These are phyloP conservation scores for Atractosteus spatula DNA, from an alignment of 2,113 vertebrate genomes.

Conservation along the genomic window DNA sequence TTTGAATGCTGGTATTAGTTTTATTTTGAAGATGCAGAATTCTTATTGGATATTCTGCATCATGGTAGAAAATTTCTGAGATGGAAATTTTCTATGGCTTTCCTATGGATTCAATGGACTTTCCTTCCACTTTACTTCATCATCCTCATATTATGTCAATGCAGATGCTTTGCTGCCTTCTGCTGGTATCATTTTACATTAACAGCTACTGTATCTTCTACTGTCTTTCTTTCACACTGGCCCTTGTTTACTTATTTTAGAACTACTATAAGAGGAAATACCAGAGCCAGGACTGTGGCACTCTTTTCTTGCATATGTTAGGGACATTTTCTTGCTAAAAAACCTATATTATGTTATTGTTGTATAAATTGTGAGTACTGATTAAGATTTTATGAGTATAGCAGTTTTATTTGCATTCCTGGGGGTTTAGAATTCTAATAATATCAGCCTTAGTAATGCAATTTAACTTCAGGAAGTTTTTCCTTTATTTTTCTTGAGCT, in stretches of 20 bases:
- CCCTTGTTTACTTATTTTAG: constrained; percentile 53
- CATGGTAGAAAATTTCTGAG: background rate
- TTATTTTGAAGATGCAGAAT: constrained; percentile 27
- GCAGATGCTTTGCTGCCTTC: constrained; percentile 67
- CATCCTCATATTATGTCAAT: constrained; percentile 38
- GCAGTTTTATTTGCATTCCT: too few relatives aligned
- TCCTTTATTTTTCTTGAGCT: too few relatives aligned
- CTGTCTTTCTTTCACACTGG: constrained; percentile 33
- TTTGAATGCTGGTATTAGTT: too few relatives aligned
- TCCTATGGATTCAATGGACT: too few relatives aligned
- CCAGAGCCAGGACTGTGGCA: constrained; percentile 62
- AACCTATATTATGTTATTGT: constrained; percentile 61
- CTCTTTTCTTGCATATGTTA: constrained; percentile 35
- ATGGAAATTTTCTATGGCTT: too few relatives aligned
- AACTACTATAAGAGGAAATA: constrained; percentile 56
- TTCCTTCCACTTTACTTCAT: constrained; percentile 19
- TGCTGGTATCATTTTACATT: constrained; percentile 51
- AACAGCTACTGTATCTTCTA: constrained; percentile 62
- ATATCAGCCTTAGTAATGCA: too few relatives aligned
- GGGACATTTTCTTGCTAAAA: constrained; percentile 21
- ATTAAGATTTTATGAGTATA: too few relatives aligned
- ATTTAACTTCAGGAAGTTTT: too few relatives aligned
- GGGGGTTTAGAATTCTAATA: too few relatives aligned
- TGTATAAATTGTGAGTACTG: constrained; percentile 53
- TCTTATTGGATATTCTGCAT: constrained; percentile 36